Base-by-base conservation (phyloP, 2,113 vertebrate species). In the Salminus brasiliensis region DNA sequence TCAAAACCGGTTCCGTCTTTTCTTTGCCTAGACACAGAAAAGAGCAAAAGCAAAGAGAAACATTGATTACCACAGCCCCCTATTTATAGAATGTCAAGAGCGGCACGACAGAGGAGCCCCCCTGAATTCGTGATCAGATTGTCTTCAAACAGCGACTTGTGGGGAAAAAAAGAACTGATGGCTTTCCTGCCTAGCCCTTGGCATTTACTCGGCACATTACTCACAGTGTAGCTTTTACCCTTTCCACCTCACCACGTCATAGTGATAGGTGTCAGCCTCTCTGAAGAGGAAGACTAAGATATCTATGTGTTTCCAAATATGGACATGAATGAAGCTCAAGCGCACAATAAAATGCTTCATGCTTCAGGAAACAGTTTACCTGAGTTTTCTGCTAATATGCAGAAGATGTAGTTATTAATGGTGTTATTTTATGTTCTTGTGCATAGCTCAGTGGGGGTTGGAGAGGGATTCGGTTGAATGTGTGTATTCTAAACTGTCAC, bases 71-170 rank as follows among this genome's bases (percentile, higher is more conserved):
- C 76, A 62, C 34, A 49, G 11, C 41, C 2, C n/a, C 21, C 59
- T 41, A 69, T 82, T 82, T 82, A 68, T 52, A 78, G 53, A 63
- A 60, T 72, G 60, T 67, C 63, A 78, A 62, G 32, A 34, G 71
- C 39, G 34, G 21, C 62, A 62, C 32, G 25, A 72, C 65, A 52
- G 41, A 74, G 49, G 32, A 68, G 49, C 70, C 69, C 70, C 63
- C n/a, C 41, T 62, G 53, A 79, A 82, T 82, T 68, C 13, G 49
- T 36, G 45, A 78, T 74, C 76, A 60, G 32, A 65, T 62, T 63
- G 25, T 53, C 36, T 80, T 80, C 71, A 67, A 57, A 55, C 43
- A 71, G 11, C 0, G 21, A 62, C 72, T 63, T 29, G 3, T 25
- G 18, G 32, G n/a, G 36, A 39, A 76, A 47, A 62, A 65, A 55